Base-by-base conservation (phyloP, 2,797 vertebrate species). In the Cetoscarus ocellatus region DNA sequence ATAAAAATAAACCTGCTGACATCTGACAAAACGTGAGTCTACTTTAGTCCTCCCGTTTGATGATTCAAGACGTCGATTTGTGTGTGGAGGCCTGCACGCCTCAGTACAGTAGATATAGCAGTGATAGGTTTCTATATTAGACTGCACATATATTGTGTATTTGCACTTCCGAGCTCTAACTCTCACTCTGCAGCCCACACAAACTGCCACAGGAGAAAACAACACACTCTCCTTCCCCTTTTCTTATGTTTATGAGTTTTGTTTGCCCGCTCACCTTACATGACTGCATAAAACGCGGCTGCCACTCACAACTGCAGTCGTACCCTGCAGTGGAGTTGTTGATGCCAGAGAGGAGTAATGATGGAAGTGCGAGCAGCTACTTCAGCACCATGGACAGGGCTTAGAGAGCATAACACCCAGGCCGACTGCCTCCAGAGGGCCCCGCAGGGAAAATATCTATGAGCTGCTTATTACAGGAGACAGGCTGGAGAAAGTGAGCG, bases 361-460 rank as follows among this genome's bases (percentile, higher is more conserved):
- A 84, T 67, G 64, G 64, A 65, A 40, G 64, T 43, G 70, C 48
- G 10, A n/a, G 54, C 62, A 60, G 79, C 61, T 50, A 42, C 65
- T 87, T 88, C 86, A 90, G 87, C 75, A 88, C 84, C 82, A 77
- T 55, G 88, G 85, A 91, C 85, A 86, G 84, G 3, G 80, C 80
- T 77, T 8, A 49, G 56, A 57, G 57, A 50, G 40, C 19, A 8
- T 4, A 69, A 71, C 51, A 64, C 51, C 67, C 67, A 43, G 57
- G 73, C 58, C 27, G 42, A 52, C 42, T 13, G 57, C 75, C 74
- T 71, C 19, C 44, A 69, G 73, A 61, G 67, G 51, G 35, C 6
- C 64, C 73, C 65, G 43, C 7, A 68, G 75, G 56, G 44, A 38
- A 63, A 69, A 42, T 11, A 72, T n/a, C 52, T 27, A 17, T 35